Conservation (phyloP, 2,797 vertebrate species). For the Semaprochilodus insignis region DNA sequence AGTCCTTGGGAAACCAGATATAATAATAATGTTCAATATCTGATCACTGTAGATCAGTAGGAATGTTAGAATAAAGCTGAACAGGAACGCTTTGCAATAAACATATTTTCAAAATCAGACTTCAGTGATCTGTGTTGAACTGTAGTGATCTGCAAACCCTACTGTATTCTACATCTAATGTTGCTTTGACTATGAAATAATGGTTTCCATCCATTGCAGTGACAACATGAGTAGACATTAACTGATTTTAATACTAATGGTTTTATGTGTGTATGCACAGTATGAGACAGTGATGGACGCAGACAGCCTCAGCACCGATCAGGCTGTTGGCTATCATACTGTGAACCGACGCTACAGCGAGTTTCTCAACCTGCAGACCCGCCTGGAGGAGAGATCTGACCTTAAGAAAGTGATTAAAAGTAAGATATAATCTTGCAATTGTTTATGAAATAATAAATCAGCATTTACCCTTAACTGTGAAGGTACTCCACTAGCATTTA, state of each 20-base stretch:
- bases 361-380: slow-evolving; percentile 92
- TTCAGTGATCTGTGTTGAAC: no score
- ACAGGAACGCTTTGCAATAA: no score
- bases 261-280: slow-evolving; percentile 3
- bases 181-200: background rate
- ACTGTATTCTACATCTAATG: background rate
- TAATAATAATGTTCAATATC: no score
- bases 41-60: no score
- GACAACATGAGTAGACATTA: background rate
- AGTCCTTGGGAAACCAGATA: no score
- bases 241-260: background rate
- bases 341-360: slow-evolving; percentile 85
- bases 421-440: slow-evolving; percentile 68
- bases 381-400: slow-evolving; percentile 91
- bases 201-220: background rate
- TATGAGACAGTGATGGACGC: slow-evolving; percentile 4
- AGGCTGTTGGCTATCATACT: background rate
- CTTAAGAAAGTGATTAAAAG: slow-evolving; percentile 93
- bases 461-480: background rate
- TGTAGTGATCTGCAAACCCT: no score
- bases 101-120: no score
- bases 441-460: background rate
- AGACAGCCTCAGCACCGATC: background rate
- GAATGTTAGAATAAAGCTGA: no score
- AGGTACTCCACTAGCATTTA: no score